Conservation (phyloP, 2,888 invertebrate species). For the Andrena minutula region DNA sequence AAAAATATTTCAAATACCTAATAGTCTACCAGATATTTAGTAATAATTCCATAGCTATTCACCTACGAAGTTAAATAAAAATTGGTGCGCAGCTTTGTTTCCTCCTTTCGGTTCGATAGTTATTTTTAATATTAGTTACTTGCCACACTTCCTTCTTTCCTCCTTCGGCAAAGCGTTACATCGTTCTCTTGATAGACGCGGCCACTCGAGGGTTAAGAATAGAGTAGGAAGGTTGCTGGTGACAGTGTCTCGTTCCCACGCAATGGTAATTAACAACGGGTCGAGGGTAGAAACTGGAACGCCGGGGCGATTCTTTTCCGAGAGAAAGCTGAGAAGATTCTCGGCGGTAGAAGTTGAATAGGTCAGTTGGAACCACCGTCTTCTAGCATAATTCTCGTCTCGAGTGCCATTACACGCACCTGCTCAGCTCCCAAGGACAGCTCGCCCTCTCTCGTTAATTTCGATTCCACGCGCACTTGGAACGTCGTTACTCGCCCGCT, state of each 20-base stretch:
- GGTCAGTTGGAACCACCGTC: not conserved
- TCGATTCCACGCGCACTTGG: conserved; percentile 51
- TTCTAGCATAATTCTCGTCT: not conserved
- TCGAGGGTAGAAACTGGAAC: conserved; percentile 4
- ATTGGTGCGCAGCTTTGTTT: too few relatives aligned
- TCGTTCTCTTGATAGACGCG: too few relatives aligned
- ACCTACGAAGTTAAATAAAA: too few relatives aligned
- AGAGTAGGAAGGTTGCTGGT: not conserved
- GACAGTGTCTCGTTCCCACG: not conserved
- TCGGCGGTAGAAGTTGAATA: not conserved
- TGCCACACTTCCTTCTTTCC: too few relatives aligned
- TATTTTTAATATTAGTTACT: too few relatives aligned
- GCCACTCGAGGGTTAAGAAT: too few relatives aligned
- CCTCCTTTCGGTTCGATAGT: too few relatives aligned
- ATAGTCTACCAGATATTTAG: too few relatives aligned
- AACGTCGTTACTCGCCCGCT: conserved; percentile 26
- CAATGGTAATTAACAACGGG: not conserved
- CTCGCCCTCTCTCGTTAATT: conserved; percentile 66
- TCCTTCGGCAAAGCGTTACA: too few relatives aligned
- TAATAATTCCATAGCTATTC: too few relatives aligned
- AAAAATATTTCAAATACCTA: too few relatives aligned
- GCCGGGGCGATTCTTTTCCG: not conserved
- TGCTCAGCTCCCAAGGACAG: conserved; percentile 18
- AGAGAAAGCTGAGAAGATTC: not conserved
- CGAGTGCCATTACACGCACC: conserved; percentile 20